Base-by-base conservation (phyloP, 2,888 invertebrate species). In the Patella caerulea region DNA sequence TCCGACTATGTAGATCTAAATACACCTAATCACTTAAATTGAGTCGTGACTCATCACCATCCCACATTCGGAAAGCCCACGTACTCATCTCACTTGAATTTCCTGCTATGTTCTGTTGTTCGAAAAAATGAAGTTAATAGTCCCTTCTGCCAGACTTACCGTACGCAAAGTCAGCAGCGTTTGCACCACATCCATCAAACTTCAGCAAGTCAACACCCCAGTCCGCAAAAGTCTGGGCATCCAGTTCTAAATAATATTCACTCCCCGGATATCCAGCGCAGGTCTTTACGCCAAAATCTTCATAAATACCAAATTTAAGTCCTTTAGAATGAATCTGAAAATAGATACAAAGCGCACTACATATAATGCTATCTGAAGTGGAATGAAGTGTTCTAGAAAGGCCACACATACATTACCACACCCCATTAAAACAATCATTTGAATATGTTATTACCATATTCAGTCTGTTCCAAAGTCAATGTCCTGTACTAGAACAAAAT, bases 221-320 rank as follows among this genome's bases (percentile, higher is more conserved):
- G 1, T 95, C 94, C 0, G 98, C 97, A 91, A 99, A 98, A 0
- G 96, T 96, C 70, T 95, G 93, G 0, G 98, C 98, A 91, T 98
- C 98, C 3, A 94, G 94, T 89, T 96, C 94, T 86, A 97, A 94
- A 92, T 95, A 95, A 3, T 96, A 96, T 82, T 97, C 94, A 76
- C 97, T 96, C 14, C 98, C 98, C 0, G 98, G 98, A 91, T 97
- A 98, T 3, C 98, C 98, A 2, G 96, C 98, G 91, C 99, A 99
- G 0, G 99, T 99, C 92, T 96, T 97, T 90, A 97, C 97, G 9
- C 99, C 99, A 91, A 96, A 98, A 92, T 99, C 98, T 90, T 97
- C 97, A 90, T 99, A 99, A 83, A 99, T 98, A 45, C 98, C 99
- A 90, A 99, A 96, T 92, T 97, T 97, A 72, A 99, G 93, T 24